Conservation (phyloP, 2,113 vertebrate species). For the Dendrocopos noguchii region DNA sequence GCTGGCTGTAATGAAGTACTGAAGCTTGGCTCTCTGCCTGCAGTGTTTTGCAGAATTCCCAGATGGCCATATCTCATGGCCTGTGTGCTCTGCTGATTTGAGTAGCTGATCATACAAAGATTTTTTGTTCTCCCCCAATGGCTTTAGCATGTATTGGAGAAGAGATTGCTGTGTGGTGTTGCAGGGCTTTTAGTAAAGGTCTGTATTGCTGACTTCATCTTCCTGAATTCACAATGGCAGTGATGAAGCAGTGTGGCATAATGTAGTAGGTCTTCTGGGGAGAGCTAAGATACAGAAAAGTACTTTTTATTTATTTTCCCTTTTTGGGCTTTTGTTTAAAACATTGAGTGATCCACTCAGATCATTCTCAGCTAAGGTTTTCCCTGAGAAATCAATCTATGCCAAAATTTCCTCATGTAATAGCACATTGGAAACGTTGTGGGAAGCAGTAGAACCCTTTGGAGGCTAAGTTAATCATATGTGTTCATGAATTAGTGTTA, state of each 20-base stretch:
- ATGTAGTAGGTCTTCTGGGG: background rate
- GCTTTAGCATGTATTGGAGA: background rate
- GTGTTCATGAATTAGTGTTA: background rate
- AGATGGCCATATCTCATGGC: background rate
- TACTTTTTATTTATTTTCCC: accelerated
- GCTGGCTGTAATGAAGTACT: background rate
- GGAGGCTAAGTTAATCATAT: background rate
- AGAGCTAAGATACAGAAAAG: background rate
- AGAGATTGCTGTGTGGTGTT: background rate
- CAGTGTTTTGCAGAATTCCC: background rate
- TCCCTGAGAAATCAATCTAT: background rate
- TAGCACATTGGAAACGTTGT: background rate
- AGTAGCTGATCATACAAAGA: background rate
- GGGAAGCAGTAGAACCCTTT: background rate
- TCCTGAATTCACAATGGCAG: background rate
- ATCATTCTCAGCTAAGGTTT: background rate
- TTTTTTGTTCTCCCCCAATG: background rate
- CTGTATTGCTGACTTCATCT: background rate
- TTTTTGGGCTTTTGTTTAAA: background rate
- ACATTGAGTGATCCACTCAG: background rate
- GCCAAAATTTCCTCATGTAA: background rate
- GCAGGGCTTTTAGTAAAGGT: background rate
- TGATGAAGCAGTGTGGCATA: background rate
- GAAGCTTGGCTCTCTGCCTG: background rate
- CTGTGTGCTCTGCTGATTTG: background rate